phyloP scores from a whole-genome alignment of 2,113 vertebrate genomes.

The Channa argus region DNA sequence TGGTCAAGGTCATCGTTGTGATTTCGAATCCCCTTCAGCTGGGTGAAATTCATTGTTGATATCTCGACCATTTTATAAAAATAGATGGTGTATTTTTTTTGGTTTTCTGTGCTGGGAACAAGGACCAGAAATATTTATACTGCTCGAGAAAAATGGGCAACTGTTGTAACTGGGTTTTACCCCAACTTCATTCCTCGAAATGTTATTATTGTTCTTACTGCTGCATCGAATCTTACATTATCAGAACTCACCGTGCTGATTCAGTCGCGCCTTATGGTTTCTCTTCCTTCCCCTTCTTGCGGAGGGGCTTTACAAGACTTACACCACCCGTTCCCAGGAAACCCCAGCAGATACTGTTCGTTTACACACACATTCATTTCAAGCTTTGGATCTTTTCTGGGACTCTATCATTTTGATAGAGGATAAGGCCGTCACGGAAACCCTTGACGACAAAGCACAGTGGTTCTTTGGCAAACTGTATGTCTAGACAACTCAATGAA shows the following conservation, averaged over 20 bases:
- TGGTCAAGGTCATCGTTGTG: no score
- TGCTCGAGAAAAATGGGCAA: no score
- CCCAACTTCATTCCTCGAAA: not conserved
- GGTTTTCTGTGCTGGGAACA: no score
- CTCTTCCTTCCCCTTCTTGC: not conserved
- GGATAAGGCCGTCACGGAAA: conserved; percentile 57
- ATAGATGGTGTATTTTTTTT: no score
- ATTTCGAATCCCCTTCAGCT: no score
- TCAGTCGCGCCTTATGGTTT: conserved; percentile 17
- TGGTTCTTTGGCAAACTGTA: conserved; percentile 72
- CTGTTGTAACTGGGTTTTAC: no score
- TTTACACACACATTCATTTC: conserved; percentile 47
- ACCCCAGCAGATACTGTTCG: conserved; percentile 53
- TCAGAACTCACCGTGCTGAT: not conserved
- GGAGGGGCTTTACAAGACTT: conserved; percentile 20
- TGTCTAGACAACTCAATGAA: conserved; percentile 80
- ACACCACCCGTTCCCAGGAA: conserved; percentile 38
- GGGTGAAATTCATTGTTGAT: no score
- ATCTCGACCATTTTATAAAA: no score
- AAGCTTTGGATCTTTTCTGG: conserved; percentile 40
- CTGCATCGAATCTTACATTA: not conserved
- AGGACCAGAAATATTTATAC: no score
- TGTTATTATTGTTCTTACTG: not conserved
- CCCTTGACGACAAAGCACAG: conserved; percentile 60
- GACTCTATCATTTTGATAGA: conserved; percentile 64